These are phyloP conservation scores for Aphodius granarius DNA, from an alignment of 2,888 invertebrate genomes.

Conservation along the genomic window DNA sequence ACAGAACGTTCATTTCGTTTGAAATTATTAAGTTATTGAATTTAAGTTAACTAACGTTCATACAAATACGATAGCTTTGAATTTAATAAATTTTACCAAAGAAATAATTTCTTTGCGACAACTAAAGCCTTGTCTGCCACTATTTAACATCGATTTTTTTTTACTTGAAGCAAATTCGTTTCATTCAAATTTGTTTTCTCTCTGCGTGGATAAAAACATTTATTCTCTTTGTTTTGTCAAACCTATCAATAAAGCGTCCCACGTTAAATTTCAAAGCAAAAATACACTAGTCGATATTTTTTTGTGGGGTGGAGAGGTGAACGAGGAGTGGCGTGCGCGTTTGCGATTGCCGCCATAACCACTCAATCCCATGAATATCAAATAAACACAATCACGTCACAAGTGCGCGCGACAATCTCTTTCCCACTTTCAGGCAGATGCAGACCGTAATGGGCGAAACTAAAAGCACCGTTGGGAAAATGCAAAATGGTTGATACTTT, in stretches of 20 bases:
- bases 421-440: slow-evolving; percentile 1
- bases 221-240: background rate
- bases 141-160: no score
- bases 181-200: no score
- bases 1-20: no score
- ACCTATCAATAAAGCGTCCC: background rate
- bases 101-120: no score
- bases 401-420: slow-evolving; percentile 20
- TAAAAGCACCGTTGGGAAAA: slow-evolving; percentile 21
- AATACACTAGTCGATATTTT: background rate
- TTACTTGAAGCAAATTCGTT: no score
- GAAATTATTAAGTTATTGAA: no score
- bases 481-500: slow-evolving; percentile 25
- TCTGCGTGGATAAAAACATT: no score
- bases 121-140: no score
- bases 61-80: no score
- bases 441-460: slow-evolving; percentile 20
- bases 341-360: background rate
- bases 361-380: slow-evolving; percentile 17
- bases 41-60: no score
- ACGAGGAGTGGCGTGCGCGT: background rate
- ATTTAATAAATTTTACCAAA: no score
- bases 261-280: background rate
- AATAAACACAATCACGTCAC: slow-evolving; percentile 16
- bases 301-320: no score